Evolutionary conservation across 53 echinoderm and acorn worm species (phyloP).

Genomic region (Patiria pectinifera): DNA sequence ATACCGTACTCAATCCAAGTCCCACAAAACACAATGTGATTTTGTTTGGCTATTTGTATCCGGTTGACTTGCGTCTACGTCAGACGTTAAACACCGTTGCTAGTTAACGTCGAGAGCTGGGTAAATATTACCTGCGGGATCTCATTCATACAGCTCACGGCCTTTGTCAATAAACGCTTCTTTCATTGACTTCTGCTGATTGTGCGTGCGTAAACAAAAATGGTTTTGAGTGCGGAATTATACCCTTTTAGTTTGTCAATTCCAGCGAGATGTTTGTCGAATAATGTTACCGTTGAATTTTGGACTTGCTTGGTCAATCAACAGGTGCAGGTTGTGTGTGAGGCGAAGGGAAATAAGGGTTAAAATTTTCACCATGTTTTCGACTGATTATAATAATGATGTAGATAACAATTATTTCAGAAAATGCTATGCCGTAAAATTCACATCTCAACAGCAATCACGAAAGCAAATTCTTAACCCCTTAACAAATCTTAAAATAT

Average conservation of each 20-base stretch:
- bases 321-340: too few species aligned
- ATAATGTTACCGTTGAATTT: not conserved
- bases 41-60: not conserved
- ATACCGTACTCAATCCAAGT: too few species aligned
- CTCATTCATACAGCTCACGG: not conserved
- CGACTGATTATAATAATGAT: too few species aligned
- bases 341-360: too few species aligned
- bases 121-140: conserved; percentile 21
- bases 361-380: too few species aligned
- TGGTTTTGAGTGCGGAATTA: not conserved
- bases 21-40: not conserved
- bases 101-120: conserved; percentile 21
- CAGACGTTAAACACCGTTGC: conserved; percentile 49
- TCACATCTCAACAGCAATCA: too few species aligned
- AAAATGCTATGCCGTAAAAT: too few species aligned
- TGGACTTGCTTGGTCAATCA: not conserved
- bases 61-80: not conserved
- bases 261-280: too few species aligned
- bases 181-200: conserved; percentile 35
- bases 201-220: conserved; percentile 46
- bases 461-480: too few species aligned
- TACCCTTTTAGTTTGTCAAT: not conserved
- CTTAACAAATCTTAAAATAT: too few species aligned
- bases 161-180: conserved; percentile 21
- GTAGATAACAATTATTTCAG: too few species aligned